Percentiles rank a stretch among this genome's conserved stretches.
Conservation (phyloP, 1,140 invertebrate genomes). For the Magallana ariakensis region DNA sequence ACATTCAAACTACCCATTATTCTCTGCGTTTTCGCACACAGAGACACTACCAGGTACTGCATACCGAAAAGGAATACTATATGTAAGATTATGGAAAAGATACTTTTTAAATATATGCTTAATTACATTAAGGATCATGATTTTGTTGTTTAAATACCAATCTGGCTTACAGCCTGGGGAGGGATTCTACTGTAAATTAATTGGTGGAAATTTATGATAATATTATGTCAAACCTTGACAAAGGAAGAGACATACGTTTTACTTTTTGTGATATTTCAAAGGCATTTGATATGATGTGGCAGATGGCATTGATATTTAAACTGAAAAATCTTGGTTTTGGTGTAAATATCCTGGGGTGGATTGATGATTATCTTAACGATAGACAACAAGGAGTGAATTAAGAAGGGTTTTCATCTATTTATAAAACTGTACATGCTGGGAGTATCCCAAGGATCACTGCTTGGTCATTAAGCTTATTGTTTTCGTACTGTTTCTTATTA, state of each 20-base stretch:
- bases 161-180: neutral
- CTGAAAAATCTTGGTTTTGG: slow-evolving; percentile 41
- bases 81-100: neutral
- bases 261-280: slow-evolving; percentile 54
- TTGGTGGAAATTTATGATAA: slow-evolving; percentile 33
- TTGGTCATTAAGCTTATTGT: too few species aligned
- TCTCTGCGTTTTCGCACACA: too few species aligned
- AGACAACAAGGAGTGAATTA: slow-evolving; percentile 55
- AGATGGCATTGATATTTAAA: slow-evolving; percentile 47
- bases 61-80: too few species aligned
- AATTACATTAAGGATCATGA: neutral
- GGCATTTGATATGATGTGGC: slow-evolving; percentile 58
- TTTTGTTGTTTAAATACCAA: neutral
- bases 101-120: neutral
- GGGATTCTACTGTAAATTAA: slow-evolving; percentile 24
- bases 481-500: too few species aligned
- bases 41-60: too few species aligned
- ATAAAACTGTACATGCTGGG: slow-evolving; percentile 43
- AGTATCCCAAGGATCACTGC: slow-evolving; percentile 62
- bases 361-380: slow-evolving; percentile 50
- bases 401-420: slow-evolving; percentile 46
- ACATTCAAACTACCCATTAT: too few species aligned
- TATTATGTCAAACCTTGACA: slow-evolving; percentile 31
- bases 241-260: slow-evolving; percentile 20
- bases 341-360: slow-evolving; percentile 39